Evolutionary conservation across 2,888 invertebrate species (phyloP), one percentile per base, ranked within the genome.

Genomic region (Gibbula magus): DNA sequence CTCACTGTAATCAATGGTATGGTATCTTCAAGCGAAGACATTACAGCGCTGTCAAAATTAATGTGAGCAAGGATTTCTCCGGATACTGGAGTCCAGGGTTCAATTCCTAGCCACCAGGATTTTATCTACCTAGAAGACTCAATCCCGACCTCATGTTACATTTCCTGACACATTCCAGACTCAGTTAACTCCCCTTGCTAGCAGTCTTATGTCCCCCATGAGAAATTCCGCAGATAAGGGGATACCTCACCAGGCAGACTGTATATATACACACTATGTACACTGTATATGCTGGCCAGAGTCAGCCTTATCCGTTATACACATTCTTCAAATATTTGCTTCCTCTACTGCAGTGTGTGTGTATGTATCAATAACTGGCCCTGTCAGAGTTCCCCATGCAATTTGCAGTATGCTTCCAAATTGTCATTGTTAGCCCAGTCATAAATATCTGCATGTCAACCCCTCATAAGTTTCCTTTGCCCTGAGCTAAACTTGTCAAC

Each of bases 151-250:
- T 45, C 45, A 45, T 45, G 45, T 45, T 45, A 45, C 10, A 10
- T 45, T 10, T 70, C 16, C 35, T 35, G 20, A 70, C 35, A 70
- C 29, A 70, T 70, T 35, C 70, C 70, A 70, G 18, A 2, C 13
- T 39, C 35, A 61, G 61, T 61, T 39, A 32, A 3, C 35, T 70
- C 70, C 35, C 32, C 39, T 20, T 20, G 35, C 70, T 16, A 39
- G 45, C 39, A 32, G 35, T 35, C 39, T 32, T 39, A 35, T 70
- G 70, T 70, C 70, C 70, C 70, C 70, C 35, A 35, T 32, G 70
- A 70, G 70, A 39, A 70, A 70, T 70, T 70, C 70, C 70, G 13
- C 70, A 39, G 70, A 70, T 70, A 70, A 70, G 70, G 70, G 20
- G 35, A 70, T 70, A 35, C 70, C 35, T 32, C 35, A 18, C 70